Evolutionary conservation across 2,888 invertebrate genomes (phyloP).

Genomic region (Meta bourneti): DNA sequence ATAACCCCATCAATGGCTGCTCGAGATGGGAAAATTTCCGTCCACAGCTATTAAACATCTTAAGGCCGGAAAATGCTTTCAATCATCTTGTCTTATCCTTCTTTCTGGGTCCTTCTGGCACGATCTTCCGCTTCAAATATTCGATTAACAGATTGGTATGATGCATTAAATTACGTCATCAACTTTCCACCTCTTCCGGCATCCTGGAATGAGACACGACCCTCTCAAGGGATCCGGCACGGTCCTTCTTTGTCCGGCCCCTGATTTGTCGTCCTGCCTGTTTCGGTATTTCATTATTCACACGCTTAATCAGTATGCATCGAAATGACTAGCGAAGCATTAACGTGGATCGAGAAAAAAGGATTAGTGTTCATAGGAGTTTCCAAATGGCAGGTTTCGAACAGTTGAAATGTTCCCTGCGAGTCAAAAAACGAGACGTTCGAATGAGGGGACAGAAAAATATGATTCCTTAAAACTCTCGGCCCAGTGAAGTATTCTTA

Average conservation of each 20-base stretch:
- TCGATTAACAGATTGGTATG: conserved; percentile 67
- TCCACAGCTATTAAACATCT: conserved; percentile 9
- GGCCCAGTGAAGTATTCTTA: too few relatives aligned
- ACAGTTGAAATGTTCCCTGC: not conserved
- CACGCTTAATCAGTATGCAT: conserved; percentile 61
- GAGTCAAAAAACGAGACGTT: too few relatives aligned
- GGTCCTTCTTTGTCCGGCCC: conserved; percentile 8
- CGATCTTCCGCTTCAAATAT: conserved; percentile 55
- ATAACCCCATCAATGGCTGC: not conserved
- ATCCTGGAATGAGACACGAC: conserved; percentile 20
- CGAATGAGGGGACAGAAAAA: too few relatives aligned
- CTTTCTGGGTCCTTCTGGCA: not conserved
- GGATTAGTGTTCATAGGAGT: not conserved
- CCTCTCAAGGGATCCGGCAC: conserved; percentile 2
- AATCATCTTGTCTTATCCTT: conserved; percentile 20
- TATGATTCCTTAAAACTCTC: too few relatives aligned
- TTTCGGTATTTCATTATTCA: conserved; percentile 27
- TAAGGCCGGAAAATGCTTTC: conserved; percentile 25
- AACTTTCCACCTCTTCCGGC: conserved; percentile 28
- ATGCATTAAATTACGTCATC: conserved; percentile 66
- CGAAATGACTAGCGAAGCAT: conserved; percentile 27
- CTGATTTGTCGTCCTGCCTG: not conserved
- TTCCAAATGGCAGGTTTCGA: conserved; percentile 16
- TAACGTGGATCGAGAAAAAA: not conserved
- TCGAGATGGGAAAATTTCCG: not conserved